These are phyloP conservation scores for Alitta virens DNA, from an alignment of 2,888 invertebrate species.

Conservation along the genomic window DNA sequence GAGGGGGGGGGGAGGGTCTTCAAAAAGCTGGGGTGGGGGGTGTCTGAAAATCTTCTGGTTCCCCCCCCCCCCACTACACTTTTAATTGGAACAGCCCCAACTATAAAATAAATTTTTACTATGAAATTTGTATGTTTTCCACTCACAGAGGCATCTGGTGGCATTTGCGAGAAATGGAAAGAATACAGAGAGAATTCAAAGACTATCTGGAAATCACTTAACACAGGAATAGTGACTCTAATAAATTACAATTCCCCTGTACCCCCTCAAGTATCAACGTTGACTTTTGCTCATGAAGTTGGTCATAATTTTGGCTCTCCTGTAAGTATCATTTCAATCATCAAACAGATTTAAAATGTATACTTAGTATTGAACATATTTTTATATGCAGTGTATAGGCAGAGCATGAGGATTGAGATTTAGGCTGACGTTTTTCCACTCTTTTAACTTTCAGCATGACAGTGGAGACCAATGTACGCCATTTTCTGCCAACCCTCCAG, in stretches of 20 bases:
- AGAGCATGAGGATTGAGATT: too few relatives aligned
- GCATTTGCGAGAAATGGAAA: slow-evolving; percentile 97
- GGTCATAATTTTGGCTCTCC: slow-evolving; percentile 92
- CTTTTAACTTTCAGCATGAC: slow-evolving; percentile 73
- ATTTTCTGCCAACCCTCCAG: slow-evolving; percentile 61
- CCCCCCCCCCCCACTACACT: too few relatives aligned
- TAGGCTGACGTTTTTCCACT: too few relatives aligned
- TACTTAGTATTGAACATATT: too few relatives aligned
- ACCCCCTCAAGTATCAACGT: slow-evolving; percentile 94
- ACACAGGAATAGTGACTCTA: slow-evolving; percentile 98
- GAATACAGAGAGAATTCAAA: slow-evolving; percentile 72
- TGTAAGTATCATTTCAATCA: too few relatives aligned
- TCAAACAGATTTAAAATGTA: too few relatives aligned
- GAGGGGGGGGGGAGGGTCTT: too few relatives aligned
- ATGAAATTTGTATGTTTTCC: neutral
- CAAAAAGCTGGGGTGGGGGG: too few relatives aligned
- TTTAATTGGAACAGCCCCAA: too few relatives aligned
- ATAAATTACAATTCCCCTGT: slow-evolving; percentile 97
- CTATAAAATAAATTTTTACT: too few relatives aligned
- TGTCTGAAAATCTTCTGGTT: too few relatives aligned
- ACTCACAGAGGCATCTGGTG: slow-evolving; percentile 84
- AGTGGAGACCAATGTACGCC: slow-evolving; percentile 60
- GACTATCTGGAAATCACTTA: slow-evolving; percentile 87
- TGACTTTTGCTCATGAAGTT: slow-evolving; percentile 97
- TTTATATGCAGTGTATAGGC: too few relatives aligned